Evolutionary conservation across 1,140 invertebrate genomes (phyloP), one percentile per base, ranked within the genome.

Genomic region (Octopus bimaculoides): DNA sequence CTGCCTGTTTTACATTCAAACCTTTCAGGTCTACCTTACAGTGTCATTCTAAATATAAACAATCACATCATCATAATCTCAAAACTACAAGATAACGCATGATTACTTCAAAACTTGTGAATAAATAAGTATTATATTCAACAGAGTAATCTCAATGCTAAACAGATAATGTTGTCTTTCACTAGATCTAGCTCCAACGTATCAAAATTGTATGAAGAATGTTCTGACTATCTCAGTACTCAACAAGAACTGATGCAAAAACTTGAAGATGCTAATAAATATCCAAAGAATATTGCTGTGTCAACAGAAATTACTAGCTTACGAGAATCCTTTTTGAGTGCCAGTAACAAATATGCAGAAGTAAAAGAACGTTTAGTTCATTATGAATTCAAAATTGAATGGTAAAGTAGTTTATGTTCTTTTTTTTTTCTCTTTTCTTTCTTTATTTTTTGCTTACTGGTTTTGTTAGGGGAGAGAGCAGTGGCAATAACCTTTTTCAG

Each of bases 341-440:
- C 87, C 80, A 86, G 83, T 20, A 91, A 91, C 84, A 89, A 90
- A 54, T 82, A 87, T 41, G 85, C 86, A 54, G 84, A 89, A 79
- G 85, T 85, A 10, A 85, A 89, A 75, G 89, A 91, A 52, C 80
- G 89, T 53, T 82, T 89, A 61, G 89, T 89, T 82, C 88, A 90
- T 56, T 82, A 89, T 5, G 87, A 88, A 56, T 91, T 90, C 81
- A 89, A 88, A 81, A 85, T 90, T 56, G 87, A 89, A 83, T 86
- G 86, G 88, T 90, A 83, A 80, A 82, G 79, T 41, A 41, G 26
- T 41, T 41, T 41, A 41, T 41, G 26, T 41, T 41, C 26, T 41
- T 41, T 41, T 41, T 41, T 41, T 41, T 41, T 41, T 41, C 26
- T 41, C 3, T 41, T 3, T 41, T 41, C 26, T 41, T 41, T 41